Percentiles rank a stretch among this genome's conserved stretches.
phyloP scores from a whole-genome alignment of 2,113 vertebrate species.

The Corythornis madagascariensis region DNA sequence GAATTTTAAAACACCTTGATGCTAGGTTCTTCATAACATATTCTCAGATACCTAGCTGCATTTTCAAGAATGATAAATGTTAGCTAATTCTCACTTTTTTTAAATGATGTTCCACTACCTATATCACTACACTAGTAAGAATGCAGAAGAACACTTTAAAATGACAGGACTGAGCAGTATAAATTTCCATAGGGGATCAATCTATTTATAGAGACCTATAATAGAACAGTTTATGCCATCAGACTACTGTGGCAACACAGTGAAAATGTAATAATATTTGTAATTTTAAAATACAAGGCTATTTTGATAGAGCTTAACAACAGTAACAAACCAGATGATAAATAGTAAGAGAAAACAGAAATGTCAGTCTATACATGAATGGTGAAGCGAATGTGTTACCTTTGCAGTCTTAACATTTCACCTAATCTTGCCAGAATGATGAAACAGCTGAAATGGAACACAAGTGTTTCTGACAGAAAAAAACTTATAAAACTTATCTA shows the following conservation, averaged over 20 bases:
- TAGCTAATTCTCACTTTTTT: background rate
- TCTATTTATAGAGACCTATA: background rate
- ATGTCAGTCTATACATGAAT: background rate
- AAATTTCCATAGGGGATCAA: background rate
- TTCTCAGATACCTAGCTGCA: background rate
- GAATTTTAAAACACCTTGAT: background rate
- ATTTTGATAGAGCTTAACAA: background rate
- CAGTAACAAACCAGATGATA: background rate
- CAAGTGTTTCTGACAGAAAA: background rate
- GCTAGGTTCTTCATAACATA: background rate
- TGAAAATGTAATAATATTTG: background rate
- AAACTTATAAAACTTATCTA: background rate
- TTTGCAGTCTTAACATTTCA: background rate
- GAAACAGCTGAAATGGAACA: background rate
- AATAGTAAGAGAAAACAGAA: background rate
- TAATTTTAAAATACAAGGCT: background rate
- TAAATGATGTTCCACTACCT: background rate
- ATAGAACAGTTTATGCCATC: background rate
- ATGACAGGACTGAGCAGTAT: background rate
- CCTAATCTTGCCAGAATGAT: background rate
- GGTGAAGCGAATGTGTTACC: background rate
- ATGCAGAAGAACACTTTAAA: background rate
- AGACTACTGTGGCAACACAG: background rate
- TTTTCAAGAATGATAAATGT: background rate
- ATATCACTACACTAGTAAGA: background rate